Evolutionary conservation across 2,113 vertebrate species (phyloP).

Genomic region (Otolemur garnettii): DNA sequence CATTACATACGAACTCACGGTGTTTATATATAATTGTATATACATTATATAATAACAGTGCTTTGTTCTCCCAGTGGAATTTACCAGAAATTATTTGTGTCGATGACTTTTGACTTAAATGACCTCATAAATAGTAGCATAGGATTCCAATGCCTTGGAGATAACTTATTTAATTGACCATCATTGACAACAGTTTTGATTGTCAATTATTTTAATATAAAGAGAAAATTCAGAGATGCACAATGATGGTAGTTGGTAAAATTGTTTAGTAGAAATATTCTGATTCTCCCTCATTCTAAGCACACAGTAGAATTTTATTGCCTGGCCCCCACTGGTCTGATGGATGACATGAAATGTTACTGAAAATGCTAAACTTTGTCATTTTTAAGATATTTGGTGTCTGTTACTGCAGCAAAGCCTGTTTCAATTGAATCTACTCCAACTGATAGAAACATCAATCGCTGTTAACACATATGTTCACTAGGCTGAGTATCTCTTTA

Average conservation of each 20-base stretch:
- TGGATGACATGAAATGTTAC: not conserved
- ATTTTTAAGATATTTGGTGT: not conserved
- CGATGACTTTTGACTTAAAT: not conserved
- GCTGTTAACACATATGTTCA: not conserved
- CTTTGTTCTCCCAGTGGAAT: not conserved
- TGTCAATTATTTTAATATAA: not conserved
- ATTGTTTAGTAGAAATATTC: not conserved
- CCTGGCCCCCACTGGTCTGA: too few species aligned
- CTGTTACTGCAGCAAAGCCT: not conserved
- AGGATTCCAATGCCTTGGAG: not conserved
- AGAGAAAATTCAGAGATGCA: not conserved
- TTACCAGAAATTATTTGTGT: not conserved
- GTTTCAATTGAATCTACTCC: not conserved
- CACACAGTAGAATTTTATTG: not conserved
- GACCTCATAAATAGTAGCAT: not conserved
- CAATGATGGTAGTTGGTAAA: accelerated
- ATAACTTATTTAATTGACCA: not conserved
- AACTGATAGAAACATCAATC: too few species aligned
- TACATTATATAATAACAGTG: too few species aligned
- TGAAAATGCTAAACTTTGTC: not conserved
- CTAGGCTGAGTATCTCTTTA: not conserved
- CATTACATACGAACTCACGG: too few species aligned
- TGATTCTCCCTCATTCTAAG: not conserved
- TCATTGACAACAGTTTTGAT: not conserved
- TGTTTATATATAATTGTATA: too few species aligned